A percentile compares a stretch with the other conserved stretches of the same genome.
Conservation (phyloP, 2,797 vertebrate genomes). For the Coccyzus lansbergi region DNA sequence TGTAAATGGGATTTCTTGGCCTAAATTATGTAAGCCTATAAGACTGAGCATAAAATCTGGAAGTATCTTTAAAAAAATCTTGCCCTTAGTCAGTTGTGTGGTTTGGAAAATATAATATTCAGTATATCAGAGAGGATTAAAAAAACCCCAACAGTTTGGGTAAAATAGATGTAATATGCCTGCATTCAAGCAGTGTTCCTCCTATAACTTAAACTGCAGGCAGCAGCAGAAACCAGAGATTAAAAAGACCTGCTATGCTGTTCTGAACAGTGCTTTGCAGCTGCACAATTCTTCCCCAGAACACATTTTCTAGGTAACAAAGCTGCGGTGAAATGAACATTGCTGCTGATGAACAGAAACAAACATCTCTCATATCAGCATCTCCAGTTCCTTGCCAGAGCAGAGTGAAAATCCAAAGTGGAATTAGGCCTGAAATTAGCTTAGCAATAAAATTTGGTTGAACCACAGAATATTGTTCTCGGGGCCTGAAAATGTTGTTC, state of each 20-base stretch:
- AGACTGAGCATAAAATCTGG: not conserved
- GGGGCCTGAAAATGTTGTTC: not conserved
- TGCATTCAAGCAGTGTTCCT: not conserved
- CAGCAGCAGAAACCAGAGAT: conserved; percentile 27
- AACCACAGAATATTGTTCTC: not conserved
- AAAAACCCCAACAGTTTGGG: not conserved
- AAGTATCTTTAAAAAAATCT: not conserved
- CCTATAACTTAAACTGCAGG: conserved; percentile 18
- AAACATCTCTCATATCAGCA: not conserved
- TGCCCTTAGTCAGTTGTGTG: not conserved
- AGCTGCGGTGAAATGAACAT: conserved; percentile 4
- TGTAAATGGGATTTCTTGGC: conserved; percentile 9
- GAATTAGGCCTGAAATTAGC: not conserved
- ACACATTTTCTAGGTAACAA: conserved; percentile 22
- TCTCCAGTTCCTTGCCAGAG: not conserved
- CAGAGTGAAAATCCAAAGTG: not conserved
- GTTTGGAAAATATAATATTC: conserved; percentile 39
- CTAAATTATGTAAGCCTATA: conserved; percentile 8
- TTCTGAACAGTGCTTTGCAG: conserved; percentile 33
- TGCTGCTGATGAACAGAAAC: not conserved
- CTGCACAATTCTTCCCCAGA: conserved; percentile 6
- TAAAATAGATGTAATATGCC: conserved; percentile 30
- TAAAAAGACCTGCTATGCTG: conserved; percentile 25
- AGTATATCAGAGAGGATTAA: not conserved
- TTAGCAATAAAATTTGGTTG: not conserved